Base-by-base conservation (phyloP, 2,113 vertebrate genomes). In the Myrmecobius fasciatus region DNA sequence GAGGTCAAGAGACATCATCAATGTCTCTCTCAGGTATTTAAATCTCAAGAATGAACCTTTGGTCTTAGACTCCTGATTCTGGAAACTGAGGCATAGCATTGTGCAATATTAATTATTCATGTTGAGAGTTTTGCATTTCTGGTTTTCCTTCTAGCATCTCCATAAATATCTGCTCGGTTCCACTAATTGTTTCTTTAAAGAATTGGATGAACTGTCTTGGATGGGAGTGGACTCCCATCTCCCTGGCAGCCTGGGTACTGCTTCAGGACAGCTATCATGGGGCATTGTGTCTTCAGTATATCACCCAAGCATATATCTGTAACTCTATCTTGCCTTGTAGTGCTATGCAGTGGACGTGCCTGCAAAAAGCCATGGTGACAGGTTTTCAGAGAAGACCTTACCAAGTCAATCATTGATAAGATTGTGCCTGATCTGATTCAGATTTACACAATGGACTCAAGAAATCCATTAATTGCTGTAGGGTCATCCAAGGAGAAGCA, bases 181-280 rank as follows among this genome's bases (percentile, higher is more conserved):
- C 99, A 99, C 97, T 99, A 99, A 98, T 99, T 93, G 48, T 99
- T n/a, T 99, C 99, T 10, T 97, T 99, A 94, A 98, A 98, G 97
- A 99, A 98, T 56, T 98, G 99, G 93, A 98, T 99, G 98, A 99
- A 99, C 94, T 99, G 99, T 5, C 99, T 99, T 49, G 99, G 99
- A 92, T 99, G 99, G 99, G 98, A 98, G 91, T 98, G 99, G 91
- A 99, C 98, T 3, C 99, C 99, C 0, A 97, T 99, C 3, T 98
- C 98, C 0, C 98, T 99, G 90, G 99, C 99, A 0, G 99, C 99
- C 83, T 99, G 99, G 99, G 99, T 99, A 0, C 95, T 99, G 97
- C 98, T 99, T 5, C 98, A 98, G 97, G 99, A 99, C 98, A 99
- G 99, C 98, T 99, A 99, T 98, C 99, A 99, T 0, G 99, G 99